A percentile compares a stretch with the other conserved stretches of the same genome.
These are phyloP conservation scores for Corythornis vintsioides DNA, from an alignment of 2,113 vertebrate species.

Conservation along the genomic window DNA sequence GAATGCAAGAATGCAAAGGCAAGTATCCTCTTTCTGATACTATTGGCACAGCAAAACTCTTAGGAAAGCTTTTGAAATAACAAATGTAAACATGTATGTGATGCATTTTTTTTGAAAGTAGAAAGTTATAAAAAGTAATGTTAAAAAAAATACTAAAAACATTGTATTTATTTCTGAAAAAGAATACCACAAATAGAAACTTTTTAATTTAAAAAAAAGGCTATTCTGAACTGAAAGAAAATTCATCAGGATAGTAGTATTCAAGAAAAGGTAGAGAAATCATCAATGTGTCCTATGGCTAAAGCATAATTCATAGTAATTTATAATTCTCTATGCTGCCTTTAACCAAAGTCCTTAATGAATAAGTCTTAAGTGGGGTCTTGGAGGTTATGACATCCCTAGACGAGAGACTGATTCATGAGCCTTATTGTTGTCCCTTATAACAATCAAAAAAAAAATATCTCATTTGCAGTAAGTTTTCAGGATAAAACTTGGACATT, in stretches of 20 bases:
- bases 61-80: not conserved
- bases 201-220: not conserved
- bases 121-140: not conserved
- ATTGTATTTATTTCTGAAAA: not conserved
- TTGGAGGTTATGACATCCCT: not conserved
- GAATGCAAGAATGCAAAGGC: not conserved
- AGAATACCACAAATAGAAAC: not conserved
- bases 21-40: not conserved
- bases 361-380: not conserved
- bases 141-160: not conserved
- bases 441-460: not conserved
- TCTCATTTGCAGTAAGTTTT: not conserved
- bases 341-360: not conserved
- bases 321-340: not conserved
- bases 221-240: not conserved
- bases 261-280: not conserved
- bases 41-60: not conserved
- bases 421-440: not conserved
- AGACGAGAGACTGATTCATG: not conserved
- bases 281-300: not conserved
- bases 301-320: not conserved
- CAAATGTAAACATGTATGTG: not conserved
- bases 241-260: not conserved
- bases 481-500: not conserved
- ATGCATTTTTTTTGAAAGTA: not conserved